These are phyloP conservation scores for Euphysa ruthae DNA, from an alignment of 30 jellyfish, hydroid and myxozoan genomes.

Conservation along the genomic window DNA sequence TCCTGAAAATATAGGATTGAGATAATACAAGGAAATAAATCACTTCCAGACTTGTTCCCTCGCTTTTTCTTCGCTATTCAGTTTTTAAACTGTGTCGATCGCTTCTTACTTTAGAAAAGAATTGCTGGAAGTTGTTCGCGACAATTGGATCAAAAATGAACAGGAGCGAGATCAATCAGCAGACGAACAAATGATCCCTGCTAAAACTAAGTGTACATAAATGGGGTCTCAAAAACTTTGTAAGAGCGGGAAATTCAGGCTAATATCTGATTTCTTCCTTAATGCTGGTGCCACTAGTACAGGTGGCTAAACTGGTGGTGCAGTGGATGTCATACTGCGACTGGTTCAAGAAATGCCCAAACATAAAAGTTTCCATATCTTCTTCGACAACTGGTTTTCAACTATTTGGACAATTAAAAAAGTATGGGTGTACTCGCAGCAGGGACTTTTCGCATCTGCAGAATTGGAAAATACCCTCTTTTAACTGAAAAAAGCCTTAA, in stretches of 20 bases:
- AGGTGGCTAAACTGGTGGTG: not conserved
- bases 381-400: slow-evolving; percentile 39
- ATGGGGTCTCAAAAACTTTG: slow-evolving; percentile 44
- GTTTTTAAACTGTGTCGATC: no score
- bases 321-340: not conserved
- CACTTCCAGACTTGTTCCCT: no score
- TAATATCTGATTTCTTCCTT: slow-evolving; percentile 16
- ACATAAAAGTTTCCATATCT: not conserved
- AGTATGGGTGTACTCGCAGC: slow-evolving; percentile 17
- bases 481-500: slow-evolving; percentile 6
- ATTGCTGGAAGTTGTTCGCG: slow-evolving; percentile 2
- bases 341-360: slow-evolving; percentile 2
- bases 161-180: slow-evolving; percentile 10
- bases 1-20: no score
- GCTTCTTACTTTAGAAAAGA: no score
- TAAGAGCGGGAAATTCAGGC: slow-evolving; percentile 24
- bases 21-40: no score
- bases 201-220: slow-evolving; percentile 9
- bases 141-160: not conserved
- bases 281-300: slow-evolving; percentile 8
- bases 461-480: slow-evolving; percentile 5
- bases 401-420: slow-evolving; percentile 13
- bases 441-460: slow-evolving; percentile 14
- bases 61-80: no score
- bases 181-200: slow-evolving; percentile 3